phyloP scores from a whole-genome alignment of 2,888 invertebrate genomes.

The Trichacis sp. region DNA sequence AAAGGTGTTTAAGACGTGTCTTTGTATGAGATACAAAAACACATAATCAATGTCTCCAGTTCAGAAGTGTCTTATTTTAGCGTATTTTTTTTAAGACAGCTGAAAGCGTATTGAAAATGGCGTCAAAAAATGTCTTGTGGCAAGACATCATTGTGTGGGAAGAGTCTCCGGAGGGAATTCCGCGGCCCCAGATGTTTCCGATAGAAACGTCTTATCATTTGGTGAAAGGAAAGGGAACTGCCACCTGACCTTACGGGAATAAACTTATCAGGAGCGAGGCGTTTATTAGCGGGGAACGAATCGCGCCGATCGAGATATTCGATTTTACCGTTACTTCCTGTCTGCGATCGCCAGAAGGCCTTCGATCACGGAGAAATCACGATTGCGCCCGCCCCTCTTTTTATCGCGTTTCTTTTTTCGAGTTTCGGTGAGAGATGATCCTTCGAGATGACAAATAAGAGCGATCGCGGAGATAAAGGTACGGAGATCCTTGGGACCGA shows the following conservation, averaged over 20 bases:
- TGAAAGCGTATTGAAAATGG: too few relatives aligned
- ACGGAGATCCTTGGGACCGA: conserved; percentile 54
- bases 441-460: conserved; percentile 50
- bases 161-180: background rate
- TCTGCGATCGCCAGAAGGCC: conserved; percentile 1
- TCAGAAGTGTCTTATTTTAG: too few relatives aligned
- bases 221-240: conserved; percentile 38
- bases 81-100: too few relatives aligned
- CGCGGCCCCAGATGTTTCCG: conserved; percentile 15
- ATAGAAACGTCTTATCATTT: conserved; percentile 32
- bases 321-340: conserved; percentile 15
- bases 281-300: conserved; percentile 26
- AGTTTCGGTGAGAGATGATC: conserved; percentile 34
- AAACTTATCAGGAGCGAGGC: conserved; percentile 24
- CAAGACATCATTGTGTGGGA: too few relatives aligned
- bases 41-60: too few relatives aligned
- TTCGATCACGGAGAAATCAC: background rate
- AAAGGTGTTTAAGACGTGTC: too few relatives aligned
- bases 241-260: conserved; percentile 32
- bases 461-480: conserved; percentile 30
- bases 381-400: background rate
- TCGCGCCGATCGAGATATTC: conserved; percentile 11
- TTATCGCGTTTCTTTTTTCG: background rate
- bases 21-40: too few relatives aligned
- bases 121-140: too few relatives aligned